Evolutionary conservation across 2,888 invertebrate genomes (phyloP).

Genomic region (Parascotia fuliginaria): DNA sequence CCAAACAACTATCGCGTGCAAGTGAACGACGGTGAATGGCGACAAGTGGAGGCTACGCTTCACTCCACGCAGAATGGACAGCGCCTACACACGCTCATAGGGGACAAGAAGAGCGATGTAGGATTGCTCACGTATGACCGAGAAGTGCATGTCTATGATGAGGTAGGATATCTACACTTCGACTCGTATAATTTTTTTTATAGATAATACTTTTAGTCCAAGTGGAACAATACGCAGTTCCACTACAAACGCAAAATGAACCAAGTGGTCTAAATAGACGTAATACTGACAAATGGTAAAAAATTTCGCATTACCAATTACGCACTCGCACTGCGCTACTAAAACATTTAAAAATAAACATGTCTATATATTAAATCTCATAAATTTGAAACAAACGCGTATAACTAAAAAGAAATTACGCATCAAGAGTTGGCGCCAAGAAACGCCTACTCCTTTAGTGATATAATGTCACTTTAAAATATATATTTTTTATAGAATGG

Average conservation of each 20-base stretch:
- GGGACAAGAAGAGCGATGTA: conserved; percentile 65
- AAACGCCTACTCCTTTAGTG: conserved; percentile 7
- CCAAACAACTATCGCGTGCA: conserved; percentile 67
- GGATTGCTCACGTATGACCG: conserved; percentile 66
- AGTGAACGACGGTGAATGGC: conserved; percentile 85
- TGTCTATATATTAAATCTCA: no score
- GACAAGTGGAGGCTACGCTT: conserved; percentile 66
- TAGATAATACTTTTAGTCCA: no score
- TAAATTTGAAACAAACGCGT: neutral
- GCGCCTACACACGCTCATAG: conserved; percentile 59
- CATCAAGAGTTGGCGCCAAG: conserved; percentile 10
- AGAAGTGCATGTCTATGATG: conserved; percentile 75
- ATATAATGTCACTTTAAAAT: neutral
- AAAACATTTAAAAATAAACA: no score
- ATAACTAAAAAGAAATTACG: neutral
- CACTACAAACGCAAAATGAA: no score
- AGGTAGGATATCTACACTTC: no score
- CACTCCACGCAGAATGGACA: conserved; percentile 54
- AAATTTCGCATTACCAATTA: no score
- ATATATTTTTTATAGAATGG: conserved; percentile 81
- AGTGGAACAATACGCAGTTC: no score
- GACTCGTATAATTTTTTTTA: no score
- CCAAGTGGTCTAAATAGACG: no score
- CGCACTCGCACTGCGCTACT: no score
- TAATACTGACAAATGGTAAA: no score